Evolutionary conservation across 2,113 vertebrate genomes (phyloP), one percentile per base, ranked within the genome.

Genomic region (Panthera tigris): DNA sequence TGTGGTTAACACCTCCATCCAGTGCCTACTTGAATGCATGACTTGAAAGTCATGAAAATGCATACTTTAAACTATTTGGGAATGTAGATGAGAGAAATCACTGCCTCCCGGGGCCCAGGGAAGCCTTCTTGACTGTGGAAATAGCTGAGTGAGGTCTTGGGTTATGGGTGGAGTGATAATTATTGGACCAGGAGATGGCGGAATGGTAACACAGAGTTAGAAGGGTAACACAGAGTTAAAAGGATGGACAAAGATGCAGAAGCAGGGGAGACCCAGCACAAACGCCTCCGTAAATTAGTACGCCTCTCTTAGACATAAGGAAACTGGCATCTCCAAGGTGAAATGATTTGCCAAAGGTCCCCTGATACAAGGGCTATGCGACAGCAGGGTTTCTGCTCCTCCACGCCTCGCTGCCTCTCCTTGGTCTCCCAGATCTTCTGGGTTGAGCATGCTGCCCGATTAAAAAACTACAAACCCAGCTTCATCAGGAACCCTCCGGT

Each of bases 81-180:
- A 50, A 90, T 80, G 87, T 73, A 61, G 27, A 71, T 78, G 65
- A 89, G 55, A 86, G 69, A 95, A 95, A 71, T 76, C 52, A 50
- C 50, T 93, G 85, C 73, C 79, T 50, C 83, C 41, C 27, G 33
- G 68, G 39, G n/a, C 48, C 61, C 76, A 9, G 57, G 74, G 36
- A 79, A 97, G 66, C 21, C 66, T 93, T 89, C 61, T 69, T 86
- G 81, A 95, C 93, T 82, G 57, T 83, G 84, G 82, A 94, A 93
- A 86, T n/a, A 79, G 73, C 52, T 50, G 41, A 55, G 66, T 11
- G 65, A 96, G 76, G 65, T 81, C 69, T 48, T 73, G 45, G 73
- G 33, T 89, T 71, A 36, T 69, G 48, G 55, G 31, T 27, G 4
- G 89, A 85, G 76, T 96, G 69, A 92, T 78, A 97, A 89, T 33